phyloP scores from a whole-genome alignment of 2,888 invertebrate species.

The Drosophila mettleri region DNA sequence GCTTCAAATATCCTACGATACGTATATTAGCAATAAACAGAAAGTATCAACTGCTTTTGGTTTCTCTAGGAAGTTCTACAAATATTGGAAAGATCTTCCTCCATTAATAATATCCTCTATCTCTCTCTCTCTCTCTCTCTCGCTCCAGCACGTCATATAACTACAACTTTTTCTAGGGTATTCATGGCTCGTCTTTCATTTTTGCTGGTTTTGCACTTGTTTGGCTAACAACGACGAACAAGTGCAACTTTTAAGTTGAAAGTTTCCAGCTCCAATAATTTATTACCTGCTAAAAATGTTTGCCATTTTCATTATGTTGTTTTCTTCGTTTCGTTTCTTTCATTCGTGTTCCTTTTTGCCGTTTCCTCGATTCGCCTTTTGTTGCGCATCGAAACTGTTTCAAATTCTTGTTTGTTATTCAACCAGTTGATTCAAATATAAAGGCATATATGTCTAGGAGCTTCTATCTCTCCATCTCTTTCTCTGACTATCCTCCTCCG shows the following conservation, averaged over 20 bases:
- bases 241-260: conserved; percentile 22
- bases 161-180: conserved; percentile 1
- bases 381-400: conserved; percentile 3
- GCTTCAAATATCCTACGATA: too few relatives aligned
- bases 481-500: neutral
- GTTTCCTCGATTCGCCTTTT: neutral
- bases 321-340: neutral
- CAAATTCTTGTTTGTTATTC: conserved; percentile 21
- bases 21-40: too few relatives aligned
- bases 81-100: too few relatives aligned
- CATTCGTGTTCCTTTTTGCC: neutral
- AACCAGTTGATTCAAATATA: conserved; percentile 43
- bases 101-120: too few relatives aligned
- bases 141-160: neutral
- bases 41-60: too few relatives aligned
- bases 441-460: conserved; percentile 7
- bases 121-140: too few relatives aligned
- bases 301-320: conserved; percentile 18
- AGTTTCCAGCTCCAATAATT: conserved; percentile 38
- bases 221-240: conserved; percentile 34
- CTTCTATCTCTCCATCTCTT: neutral
- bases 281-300: conserved; percentile 44
- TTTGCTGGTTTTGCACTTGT: conserved; percentile 3
- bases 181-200: neutral
- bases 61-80: too few relatives aligned